Percentiles rank a stretch among this genome's conserved stretches.
Evolutionary conservation across 2,113 vertebrate species (phyloP).

Genomic region (Nymphicus hollandicus): DNA sequence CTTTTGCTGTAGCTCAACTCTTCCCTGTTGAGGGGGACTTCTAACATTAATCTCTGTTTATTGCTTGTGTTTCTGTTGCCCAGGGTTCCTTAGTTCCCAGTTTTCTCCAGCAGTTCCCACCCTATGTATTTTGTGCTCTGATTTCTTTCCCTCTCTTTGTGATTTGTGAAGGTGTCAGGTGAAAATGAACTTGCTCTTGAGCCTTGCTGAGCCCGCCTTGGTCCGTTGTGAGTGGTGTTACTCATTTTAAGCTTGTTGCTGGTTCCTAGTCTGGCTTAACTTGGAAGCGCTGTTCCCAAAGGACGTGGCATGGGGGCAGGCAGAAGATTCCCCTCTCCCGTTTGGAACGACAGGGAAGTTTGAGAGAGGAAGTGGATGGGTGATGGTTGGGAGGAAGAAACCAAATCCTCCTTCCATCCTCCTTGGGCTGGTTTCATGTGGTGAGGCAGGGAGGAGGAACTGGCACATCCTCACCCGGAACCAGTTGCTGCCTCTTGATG

Average conservation of each 20-base stretch:
- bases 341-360: neutral
- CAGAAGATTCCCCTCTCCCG: accelerated
- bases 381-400: too few species aligned
- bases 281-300: neutral
- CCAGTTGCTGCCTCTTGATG: neutral
- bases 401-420: neutral
- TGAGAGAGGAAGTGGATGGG: neutral
- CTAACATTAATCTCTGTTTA: neutral
- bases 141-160: neutral
- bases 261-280: neutral
- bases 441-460: neutral
- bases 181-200: neutral
- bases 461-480: accelerated
- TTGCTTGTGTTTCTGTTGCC: neutral
- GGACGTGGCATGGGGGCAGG: neutral
- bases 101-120: neutral
- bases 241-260: neutral
- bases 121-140: accelerated
- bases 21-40: neutral
- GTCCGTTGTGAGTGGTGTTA: neutral
- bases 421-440: accelerated
- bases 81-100: neutral
- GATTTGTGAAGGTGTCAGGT: neutral
- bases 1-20: neutral
- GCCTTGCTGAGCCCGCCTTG: neutral